Conservation (phyloP, 2,888 invertebrate species). For the Lochmaea crataegi region DNA sequence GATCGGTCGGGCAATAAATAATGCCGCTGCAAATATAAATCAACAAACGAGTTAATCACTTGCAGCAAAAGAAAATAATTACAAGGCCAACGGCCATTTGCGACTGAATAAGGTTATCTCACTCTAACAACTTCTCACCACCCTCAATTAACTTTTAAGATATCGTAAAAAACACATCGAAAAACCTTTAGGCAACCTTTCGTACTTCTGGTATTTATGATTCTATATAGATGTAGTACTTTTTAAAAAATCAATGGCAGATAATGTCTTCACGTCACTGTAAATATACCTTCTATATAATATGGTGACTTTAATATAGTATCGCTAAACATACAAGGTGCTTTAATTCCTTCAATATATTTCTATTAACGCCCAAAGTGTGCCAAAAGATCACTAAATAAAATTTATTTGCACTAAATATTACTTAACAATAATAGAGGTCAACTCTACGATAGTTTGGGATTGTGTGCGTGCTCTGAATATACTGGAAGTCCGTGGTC, state of each 20-base stretch:
- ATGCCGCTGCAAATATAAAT: constrained; percentile 64
- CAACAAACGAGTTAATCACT: constrained; percentile 67
- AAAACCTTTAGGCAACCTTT: constrained; percentile 25
- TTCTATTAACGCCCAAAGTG: too few relatives aligned
- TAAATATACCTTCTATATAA: neutral
- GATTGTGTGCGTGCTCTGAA: too few relatives aligned
- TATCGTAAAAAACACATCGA: constrained; percentile 31
- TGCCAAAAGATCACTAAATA: too few relatives aligned
- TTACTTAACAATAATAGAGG: too few relatives aligned
- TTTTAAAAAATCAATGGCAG: neutral
- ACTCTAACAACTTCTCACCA: constrained; percentile 43
- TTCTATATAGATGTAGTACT: constrained; percentile 12
- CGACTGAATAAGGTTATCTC: constrained; percentile 48
- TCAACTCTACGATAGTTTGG: too few relatives aligned
- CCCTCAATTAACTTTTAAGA: constrained; percentile 46
- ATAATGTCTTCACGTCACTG: neutral
- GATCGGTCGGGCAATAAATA: constrained; percentile 62
- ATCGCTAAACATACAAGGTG: too few relatives aligned
- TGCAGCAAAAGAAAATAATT: constrained; percentile 66
- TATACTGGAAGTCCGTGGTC: too few relatives aligned
- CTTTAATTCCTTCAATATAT: too few relatives aligned
- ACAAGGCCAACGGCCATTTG: constrained; percentile 64
- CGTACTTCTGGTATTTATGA: constrained; percentile 35
- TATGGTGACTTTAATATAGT: neutral
- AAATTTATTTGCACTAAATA: too few relatives aligned